Conservation (phyloP, 2,113 vertebrate genomes). For the Onychostruthus taczanowskii region DNA sequence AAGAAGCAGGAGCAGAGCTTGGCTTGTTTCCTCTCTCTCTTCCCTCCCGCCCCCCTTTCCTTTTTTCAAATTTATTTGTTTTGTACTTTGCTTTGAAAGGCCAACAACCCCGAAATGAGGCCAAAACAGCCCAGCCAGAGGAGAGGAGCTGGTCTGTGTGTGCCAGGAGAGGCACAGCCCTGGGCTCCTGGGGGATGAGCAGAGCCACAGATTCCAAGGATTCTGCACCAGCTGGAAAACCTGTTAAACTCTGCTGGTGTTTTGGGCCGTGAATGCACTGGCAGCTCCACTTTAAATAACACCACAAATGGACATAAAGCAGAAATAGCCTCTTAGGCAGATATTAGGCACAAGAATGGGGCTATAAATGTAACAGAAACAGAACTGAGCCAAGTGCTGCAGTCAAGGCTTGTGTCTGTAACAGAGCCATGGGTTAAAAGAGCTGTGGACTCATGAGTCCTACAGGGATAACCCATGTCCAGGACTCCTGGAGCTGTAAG, state of each 20-base stretch:
- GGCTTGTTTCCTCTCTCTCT: not conserved
- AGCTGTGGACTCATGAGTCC: accelerated
- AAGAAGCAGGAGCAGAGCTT: not conserved
- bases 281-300: not conserved
- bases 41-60: not conserved
- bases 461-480: not conserved
- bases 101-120: not conserved
- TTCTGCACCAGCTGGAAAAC: not conserved
- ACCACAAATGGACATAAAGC: not conserved
- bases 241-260: not conserved
- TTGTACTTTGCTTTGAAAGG: not conserved
- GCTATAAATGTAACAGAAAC: not conserved
- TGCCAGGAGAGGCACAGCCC: not conserved
- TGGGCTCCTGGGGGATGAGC: not conserved
- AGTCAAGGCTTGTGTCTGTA: not conserved
- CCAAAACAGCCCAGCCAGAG: not conserved
- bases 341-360: not conserved
- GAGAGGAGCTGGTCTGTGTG: not conserved
- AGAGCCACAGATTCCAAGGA: not conserved
- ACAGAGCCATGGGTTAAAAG: not conserved
- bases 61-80: not conserved
- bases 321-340: not conserved
- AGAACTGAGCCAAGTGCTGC: not conserved
- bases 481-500: not conserved
- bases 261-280: not conserved